Evolutionary conservation across 2,113 vertebrate species (phyloP), one percentile per base, ranked within the genome.

Genomic region (Pteruthius melanotis): DNA sequence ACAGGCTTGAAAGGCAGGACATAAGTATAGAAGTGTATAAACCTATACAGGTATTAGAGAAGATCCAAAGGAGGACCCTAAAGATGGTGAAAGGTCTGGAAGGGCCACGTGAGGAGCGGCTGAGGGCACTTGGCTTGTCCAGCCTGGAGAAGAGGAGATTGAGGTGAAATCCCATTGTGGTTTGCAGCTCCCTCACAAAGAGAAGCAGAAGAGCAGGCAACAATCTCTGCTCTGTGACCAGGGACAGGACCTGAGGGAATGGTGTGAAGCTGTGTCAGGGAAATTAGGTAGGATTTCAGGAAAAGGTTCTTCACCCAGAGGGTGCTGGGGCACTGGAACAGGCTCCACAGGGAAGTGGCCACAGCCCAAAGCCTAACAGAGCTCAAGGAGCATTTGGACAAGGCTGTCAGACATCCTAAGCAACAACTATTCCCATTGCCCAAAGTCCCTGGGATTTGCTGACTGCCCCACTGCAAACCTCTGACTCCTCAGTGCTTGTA

Each of bases 21-120:
- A 40, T 11, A 24, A 57, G 37, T 11, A 28, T 1, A 39, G 45
- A 57, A 59, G 35, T 50, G 3, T 11, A 11, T 28, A 9, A 27
- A 63, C 6, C 49, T 40, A 22, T 15, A 14, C 11, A 50, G 22
- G 3, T 23, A 4, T 19, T 31, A 37, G 5, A 56, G 26, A 18
- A 11, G 13, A 35, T 35, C 26, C 50, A 56, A 35, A 72, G 42
- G 21, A 57, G 35, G 7, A 26, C 30, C 33, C 22, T 3, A 13
- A 49, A 57, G 2, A 13, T 23, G 30, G 30, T n/a, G 63, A 33
- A 60, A 18, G 45, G 27, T 18, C 21, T 44, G 22, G 53, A 68
- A 42, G 14, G 17, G 35, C 10, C 40, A 17, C 0, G 1, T 2
- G 9, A 71, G 31, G 26, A 33, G 27, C 6, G 37, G 42, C 26